Conservation (phyloP, 2,888 invertebrate genomes). For the Portevinia maculata region DNA sequence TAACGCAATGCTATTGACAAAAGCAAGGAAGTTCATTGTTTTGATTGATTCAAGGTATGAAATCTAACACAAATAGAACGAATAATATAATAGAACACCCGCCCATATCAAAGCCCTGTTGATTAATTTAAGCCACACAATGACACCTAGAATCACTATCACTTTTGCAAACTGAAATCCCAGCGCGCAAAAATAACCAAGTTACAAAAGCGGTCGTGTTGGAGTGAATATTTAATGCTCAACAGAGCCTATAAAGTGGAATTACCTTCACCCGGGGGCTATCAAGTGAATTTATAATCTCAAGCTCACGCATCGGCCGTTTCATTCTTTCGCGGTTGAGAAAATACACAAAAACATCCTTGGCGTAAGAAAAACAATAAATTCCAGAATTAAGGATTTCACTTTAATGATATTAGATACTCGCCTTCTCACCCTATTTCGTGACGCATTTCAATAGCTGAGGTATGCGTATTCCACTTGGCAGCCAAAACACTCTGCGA, state of each 20-base stretch:
- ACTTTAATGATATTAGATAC: conserved; percentile 37
- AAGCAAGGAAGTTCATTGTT: not conserved
- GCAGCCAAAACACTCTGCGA: not conserved
- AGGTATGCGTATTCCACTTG: not conserved
- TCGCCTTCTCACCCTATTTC: not conserved
- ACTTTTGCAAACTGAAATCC: conserved; percentile 1
- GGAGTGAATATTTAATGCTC: conserved; percentile 17
- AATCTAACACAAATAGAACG: not conserved
- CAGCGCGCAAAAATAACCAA: not conserved
- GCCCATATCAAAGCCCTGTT: not conserved
- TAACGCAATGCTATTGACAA: conserved; percentile 16
- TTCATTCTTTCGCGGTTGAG: not conserved
- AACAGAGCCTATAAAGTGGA: conserved; percentile 49
- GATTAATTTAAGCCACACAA: conserved; percentile 39
- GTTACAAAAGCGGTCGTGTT: not conserved
- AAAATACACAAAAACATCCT: not conserved
- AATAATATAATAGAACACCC: not conserved
- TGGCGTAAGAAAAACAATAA: conserved; percentile 35
- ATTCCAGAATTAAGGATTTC: conserved; percentile 49
- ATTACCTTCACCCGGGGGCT: conserved; percentile 10
- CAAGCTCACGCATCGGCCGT: conserved; percentile 5
- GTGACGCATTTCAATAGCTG: not conserved
- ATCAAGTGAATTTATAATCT: conserved; percentile 36
- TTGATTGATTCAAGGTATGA: conserved; percentile 21
- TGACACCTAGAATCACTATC: conserved; percentile 15